Percentiles rank a stretch among this genome's conserved stretches.
phyloP scores from a whole-genome alignment of 2,113 vertebrate genomes.

The Dendrocopos noguchii region DNA sequence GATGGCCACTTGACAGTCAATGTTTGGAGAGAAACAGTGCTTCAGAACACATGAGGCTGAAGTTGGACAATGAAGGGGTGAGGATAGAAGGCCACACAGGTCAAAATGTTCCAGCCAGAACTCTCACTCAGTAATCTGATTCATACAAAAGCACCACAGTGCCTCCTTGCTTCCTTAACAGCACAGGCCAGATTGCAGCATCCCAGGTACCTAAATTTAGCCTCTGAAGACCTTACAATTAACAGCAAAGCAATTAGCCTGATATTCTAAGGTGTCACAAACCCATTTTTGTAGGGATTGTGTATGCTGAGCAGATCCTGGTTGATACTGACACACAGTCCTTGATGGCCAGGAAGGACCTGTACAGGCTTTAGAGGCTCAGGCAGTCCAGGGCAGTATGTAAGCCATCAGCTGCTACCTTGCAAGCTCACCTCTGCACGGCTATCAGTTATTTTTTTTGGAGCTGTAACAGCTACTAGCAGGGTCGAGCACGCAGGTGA shows the following conservation, averaged over 20 bases:
- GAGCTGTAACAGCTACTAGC: not conserved
- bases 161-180: not conserved
- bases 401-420: not conserved
- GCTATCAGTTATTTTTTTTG: not conserved
- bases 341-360: not conserved
- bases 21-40: not conserved
- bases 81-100: not conserved
- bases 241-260: not conserved
- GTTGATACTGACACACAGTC: accelerated
- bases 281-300: not conserved
- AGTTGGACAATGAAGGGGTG: not conserved
- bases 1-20: not conserved
- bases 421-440: not conserved
- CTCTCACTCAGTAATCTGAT: not conserved
- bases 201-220: not conserved
- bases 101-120: not conserved
- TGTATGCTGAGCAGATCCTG: not conserved
- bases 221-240: not conserved
- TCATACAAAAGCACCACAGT: not conserved
- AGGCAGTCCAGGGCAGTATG: not conserved
- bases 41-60: accelerated
- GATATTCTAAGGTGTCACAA: not conserved
- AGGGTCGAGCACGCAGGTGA: not conserved
- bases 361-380: not conserved
- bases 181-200: not conserved